phyloP scores from a whole-genome alignment of 2,797 vertebrate species.

The Coreius guichenoti region DNA sequence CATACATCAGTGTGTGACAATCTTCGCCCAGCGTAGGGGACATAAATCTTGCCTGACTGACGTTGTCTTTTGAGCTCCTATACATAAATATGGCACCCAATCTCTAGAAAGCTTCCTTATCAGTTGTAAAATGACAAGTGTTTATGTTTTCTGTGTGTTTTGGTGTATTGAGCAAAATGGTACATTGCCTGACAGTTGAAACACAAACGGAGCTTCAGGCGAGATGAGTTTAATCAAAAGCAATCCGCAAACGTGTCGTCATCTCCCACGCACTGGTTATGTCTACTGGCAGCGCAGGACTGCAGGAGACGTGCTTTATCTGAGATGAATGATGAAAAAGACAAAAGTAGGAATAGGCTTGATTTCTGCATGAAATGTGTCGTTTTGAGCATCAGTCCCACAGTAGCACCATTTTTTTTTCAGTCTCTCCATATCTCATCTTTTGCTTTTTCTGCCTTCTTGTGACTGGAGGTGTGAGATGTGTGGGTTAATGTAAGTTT shows the following conservation, averaged over 20 bases:
- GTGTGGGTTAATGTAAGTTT: slow-evolving; percentile 26
- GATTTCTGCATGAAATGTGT: background rate
- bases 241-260: slow-evolving; percentile 39
- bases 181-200: slow-evolving; percentile 34
- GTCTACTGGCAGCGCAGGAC: slow-evolving; percentile 37
- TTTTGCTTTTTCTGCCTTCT: background rate
- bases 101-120: slow-evolving; percentile 29
- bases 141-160: slow-evolving; percentile 27
- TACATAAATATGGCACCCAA: slow-evolving; percentile 15
- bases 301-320: slow-evolving; percentile 21
- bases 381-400: slow-evolving; percentile 8
- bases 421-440: background rate
- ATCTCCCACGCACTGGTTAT: slow-evolving; percentile 36
- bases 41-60: slow-evolving; percentile 35
- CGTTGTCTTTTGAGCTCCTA: background rate
- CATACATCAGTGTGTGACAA: slow-evolving; percentile 34
- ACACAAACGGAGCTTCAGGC: slow-evolving; percentile 41
- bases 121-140: slow-evolving; percentile 37
- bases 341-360: background rate
- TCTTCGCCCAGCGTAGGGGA: background rate
- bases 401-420: background rate
- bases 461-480: background rate
- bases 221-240: slow-evolving; percentile 54
- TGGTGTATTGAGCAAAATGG: slow-evolving; percentile 32
- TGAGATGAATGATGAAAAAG: slow-evolving; percentile 1